Evolutionary conservation across 1,140 invertebrate genomes (phyloP), one percentile per base, ranked within the genome.

Genomic region (Bursaphelenchus mucronatus): DNA sequence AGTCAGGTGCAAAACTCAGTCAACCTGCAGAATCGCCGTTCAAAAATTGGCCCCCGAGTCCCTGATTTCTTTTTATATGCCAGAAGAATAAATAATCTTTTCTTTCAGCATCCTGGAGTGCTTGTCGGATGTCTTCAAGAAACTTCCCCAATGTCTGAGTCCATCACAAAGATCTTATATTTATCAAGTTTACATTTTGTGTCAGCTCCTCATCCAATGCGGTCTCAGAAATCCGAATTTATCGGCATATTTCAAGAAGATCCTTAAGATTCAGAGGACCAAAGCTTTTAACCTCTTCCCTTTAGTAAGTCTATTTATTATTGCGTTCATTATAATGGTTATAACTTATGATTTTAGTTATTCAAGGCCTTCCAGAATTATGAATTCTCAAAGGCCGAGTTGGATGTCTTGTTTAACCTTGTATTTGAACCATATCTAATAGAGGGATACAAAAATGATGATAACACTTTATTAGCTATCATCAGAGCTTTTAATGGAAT

Each of bases 261-360:
- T 67, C 0, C 10, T 69, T 15, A 70, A 67, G n/a, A 56, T 17
- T 17, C 30, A 71, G 11, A 19, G 68, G 5, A 44, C 30, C 8
- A 40, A 52, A 57, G 30, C 58, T 21, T 73, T 69, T 30, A 58
- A 70, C 44, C 40, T 53, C 0, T 45, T 64, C 13, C 17, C 43
- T 9, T 47, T 50, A 15, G 66, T 68, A 57, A 49, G 50, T 58
- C 39, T 30, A 7, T 11, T 51, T 15, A 52, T 17, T 49, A 50
- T 2, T 55, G 30, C 56, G 11, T 3, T 4, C 13, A 54, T 10
- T 11, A 40, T 46, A 11, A 15, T 46, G 13, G 7, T 53, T 15
- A 13, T 61, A 9, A 15, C 15, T 30, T 19, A 4, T 41, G 21
- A 47, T 49, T 59, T 61, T 21, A 61, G 57, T 11, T 62, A 1